Evolutionary conservation across 2,888 invertebrate species (phyloP), one percentile per base, ranked within the genome.

Genomic region (Lasioglossum oenotherae): DNA sequence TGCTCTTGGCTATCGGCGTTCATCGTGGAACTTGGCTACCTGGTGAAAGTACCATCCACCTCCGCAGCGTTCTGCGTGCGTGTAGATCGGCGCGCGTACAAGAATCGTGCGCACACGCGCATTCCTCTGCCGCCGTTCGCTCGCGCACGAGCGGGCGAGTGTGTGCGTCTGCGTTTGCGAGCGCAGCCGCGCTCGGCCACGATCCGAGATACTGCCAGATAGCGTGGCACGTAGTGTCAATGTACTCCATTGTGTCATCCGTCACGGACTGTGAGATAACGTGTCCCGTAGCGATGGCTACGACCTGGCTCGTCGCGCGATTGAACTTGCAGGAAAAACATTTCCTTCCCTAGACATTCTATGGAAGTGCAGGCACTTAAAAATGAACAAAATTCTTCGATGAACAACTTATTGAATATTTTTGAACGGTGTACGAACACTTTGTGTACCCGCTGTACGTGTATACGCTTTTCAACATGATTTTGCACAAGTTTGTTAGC

Each of bases 231-330:
- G 90, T 87, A 92, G 92, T 93, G 93, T 93, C 92, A 93, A 92
- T 90, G 92, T 90, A 92, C 92, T 92, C 91, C 91, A 92, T 92
- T 91, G 93, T 92, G 92, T 92, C 92, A 92, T 92, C 89, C 86
- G 90, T 92, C 92, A 92, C 90, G 90, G 86, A 31, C 86, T 82
- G 86, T 92, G 92, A 92, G 91, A 92, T 93, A 93, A 92, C 87
- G 84, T 80, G 77, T 80, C 69, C 86, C 84, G 89, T 82, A 90
- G 87, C 84, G 85, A 88, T 84, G 87, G 87, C 88, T 88, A 80
- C 80, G 81, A 88, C 67, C 84, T 60, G 82, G 80, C 78, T 57
- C 64, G 74, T 84, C 77, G 81, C 46, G 27, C 31, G 46, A 74
- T 27, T 71, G 67, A 53, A 23, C 60, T 27, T 27, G 12, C 27